Evolutionary conservation across 2,888 invertebrate species (phyloP).

Genomic region (Myathropa florea): DNA sequence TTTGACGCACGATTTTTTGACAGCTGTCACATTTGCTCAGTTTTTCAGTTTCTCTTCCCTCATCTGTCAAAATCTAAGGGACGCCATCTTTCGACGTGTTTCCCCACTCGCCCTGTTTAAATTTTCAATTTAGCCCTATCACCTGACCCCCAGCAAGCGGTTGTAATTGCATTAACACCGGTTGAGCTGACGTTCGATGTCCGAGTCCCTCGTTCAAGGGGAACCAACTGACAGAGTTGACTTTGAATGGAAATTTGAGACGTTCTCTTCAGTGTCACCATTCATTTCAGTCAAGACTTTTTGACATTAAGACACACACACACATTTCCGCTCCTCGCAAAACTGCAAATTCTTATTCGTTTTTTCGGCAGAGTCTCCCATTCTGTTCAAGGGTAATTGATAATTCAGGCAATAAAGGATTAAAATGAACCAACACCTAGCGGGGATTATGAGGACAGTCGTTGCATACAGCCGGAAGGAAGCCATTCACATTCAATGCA

Average conservation of each 20-base stretch:
- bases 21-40: too few species aligned
- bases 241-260: neutral
- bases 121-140: neutral
- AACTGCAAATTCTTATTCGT: neutral
- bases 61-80: too few species aligned
- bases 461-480: neutral
- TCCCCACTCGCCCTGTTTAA: neutral
- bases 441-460: neutral
- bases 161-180: conserved; percentile 46
- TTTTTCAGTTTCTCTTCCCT: too few species aligned
- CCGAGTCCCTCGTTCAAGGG: neutral
- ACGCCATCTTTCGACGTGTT: neutral
- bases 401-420: conserved; percentile 14
- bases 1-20: too few species aligned
- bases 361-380: neutral
- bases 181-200: conserved; percentile 12
- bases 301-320: neutral
- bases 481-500: neutral
- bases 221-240: neutral
- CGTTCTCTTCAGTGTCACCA: too few species aligned
- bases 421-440: conserved; percentile 15
- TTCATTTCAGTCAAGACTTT: conserved; percentile 3
- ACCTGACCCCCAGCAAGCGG: neutral
- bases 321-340: neutral
- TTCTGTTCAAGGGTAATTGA: conserved; percentile 12